Base-by-base conservation (phyloP, 2,888 invertebrate genomes). In the Macaria liturata region DNA sequence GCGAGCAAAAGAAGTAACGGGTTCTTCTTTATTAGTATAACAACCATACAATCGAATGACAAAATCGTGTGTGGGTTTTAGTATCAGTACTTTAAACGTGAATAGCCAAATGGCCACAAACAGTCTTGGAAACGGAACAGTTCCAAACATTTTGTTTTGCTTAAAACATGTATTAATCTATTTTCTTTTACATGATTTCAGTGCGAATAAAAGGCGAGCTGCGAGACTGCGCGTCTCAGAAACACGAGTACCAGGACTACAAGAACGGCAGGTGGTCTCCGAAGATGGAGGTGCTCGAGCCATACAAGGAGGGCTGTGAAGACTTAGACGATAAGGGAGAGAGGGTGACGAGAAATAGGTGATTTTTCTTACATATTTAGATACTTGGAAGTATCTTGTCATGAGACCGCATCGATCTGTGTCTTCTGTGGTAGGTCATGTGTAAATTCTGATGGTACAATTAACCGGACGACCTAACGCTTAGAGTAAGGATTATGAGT, bases 161-260 rank as follows among this genome's bases (percentile, higher is more conserved):
- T 20, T 20, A 20, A 20, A 20, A 20, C 2, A 20, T 37, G 34
- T 37, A 4, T 6, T 6, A 37, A 7, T 37, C 1, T 37, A 37
- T 37, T 37, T 37, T 37, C 7, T 1, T 37, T 7, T 37, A 37
- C 20, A 20, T 20, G 20, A 37, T 37, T 37, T 7, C 86, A 95
- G 95, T 93, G 47, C 87, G 90, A 65, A 92, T 95, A 57, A 92
- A 91, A 62, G 93, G 93, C 37, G 93, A 93, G 30, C 88, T 93
- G 43, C 92, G 96, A 50, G 95, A 95, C 69, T 97, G 97, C 77
- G 96, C 97, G 0, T 88, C 93, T 4, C 97, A 97, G 82, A 95
- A 94, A 76, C 90, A 95, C 71, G 93, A 93, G 46, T 92, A 92
- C 71, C 94, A 94, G 74, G 92, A 92, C 52, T 95, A 93, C 73